Evolutionary conservation across 1,140 invertebrate species (phyloP).

Genomic region (Papilio aristodemus): DNA sequence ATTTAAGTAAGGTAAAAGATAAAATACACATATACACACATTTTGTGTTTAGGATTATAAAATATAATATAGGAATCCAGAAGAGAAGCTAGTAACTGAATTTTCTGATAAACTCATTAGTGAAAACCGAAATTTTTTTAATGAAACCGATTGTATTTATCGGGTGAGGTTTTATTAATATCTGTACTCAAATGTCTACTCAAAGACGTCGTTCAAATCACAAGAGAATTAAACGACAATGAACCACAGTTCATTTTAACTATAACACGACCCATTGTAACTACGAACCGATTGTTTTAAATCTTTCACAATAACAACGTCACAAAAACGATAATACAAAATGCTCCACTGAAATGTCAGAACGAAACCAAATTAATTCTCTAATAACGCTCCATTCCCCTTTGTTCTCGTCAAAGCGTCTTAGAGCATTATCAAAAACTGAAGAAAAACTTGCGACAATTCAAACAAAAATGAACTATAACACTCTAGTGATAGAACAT

Average conservation of each 20-base stretch:
- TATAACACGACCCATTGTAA: conserved; percentile 7
- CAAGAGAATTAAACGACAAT: neutral
- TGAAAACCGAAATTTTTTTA: too few species aligned
- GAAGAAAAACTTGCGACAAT: neutral
- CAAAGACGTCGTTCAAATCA: neutral
- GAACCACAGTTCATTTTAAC: neutral
- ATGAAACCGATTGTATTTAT: too few species aligned
- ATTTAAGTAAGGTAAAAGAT: too few species aligned
- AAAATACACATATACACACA: too few species aligned
- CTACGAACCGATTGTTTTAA: neutral
- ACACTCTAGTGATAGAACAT: neutral
- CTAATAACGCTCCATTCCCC: conserved; percentile 20
- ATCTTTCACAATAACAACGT: conserved; percentile 14
- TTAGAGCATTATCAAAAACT: conserved; percentile 22
- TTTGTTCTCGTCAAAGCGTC: conserved; percentile 30
- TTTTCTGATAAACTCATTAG: too few species aligned
- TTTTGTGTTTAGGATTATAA: too few species aligned
- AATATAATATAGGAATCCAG: too few species aligned
- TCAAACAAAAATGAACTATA: conserved; percentile 9
- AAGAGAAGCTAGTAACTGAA: too few species aligned
- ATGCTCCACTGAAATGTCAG: conserved; percentile 1
- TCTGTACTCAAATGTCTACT: neutral
- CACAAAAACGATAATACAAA: conserved; percentile 5
- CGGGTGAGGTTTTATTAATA: too few species aligned
- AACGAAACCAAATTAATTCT: conserved; percentile 26